Base-by-base conservation (phyloP, 1,140 invertebrate species). In the Ectropis grisescens region DNA sequence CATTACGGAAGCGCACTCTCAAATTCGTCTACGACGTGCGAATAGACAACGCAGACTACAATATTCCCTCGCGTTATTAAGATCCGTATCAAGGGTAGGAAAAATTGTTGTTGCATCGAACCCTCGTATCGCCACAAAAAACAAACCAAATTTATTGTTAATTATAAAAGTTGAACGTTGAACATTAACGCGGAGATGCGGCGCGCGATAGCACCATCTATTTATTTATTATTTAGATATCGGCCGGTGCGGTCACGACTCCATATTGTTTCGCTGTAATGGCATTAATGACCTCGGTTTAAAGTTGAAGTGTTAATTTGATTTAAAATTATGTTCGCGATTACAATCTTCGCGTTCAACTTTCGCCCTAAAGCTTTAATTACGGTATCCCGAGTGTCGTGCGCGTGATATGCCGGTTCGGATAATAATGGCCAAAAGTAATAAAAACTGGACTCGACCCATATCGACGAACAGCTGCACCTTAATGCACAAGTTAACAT, bases 191-290 rank as follows among this genome's bases (percentile, higher is more conserved):
- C 52, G 52, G 58, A 71, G 72, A 78, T 78, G 58, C 65, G 57
- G 55, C 58, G 52, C 46, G 44, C 58, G 72, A 81, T 81, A 79
- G 48, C 49, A 55, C 47, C 50, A 61, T 62, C 70, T 81, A 81
- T 78, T 81, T 78, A 78, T 78, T 75, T 78, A 81, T 81, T 81
- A 79, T 79, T 81, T 79, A 78, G 76, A 74, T 79, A 81, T 78
- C 67, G 60, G 69, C 57, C 60, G 58, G 47, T 41, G 62, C 71
- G 72, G 76, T 81, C 76, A 81, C 72, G 76, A 81, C 65, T 74
- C 60, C 70, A 70, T 76, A 75, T 78, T 78, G 71, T 76, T 78
- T 76, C 67, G 67, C 47, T 53, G 58, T 76, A 78, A 76, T 76
- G 66, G 53, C 75, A 74, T 71, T 78, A 76, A 80, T 74, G 72